Evolutionary conservation across 2,888 invertebrate species (phyloP).

Genomic region (Thymelicus lineola): DNA sequence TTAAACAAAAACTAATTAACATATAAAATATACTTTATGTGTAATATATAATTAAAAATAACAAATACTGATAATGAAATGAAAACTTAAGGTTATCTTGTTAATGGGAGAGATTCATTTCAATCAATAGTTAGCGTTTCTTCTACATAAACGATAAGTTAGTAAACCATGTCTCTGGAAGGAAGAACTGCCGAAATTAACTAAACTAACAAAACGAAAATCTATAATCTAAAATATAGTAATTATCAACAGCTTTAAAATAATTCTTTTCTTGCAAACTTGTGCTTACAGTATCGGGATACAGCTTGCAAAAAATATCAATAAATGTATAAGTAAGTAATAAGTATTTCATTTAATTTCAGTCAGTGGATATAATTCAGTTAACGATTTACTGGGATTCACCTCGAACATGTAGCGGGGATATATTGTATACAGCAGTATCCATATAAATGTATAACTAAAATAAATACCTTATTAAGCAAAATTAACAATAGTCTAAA

Average conservation of each 20-base stretch:
- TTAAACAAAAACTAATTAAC: not conserved
- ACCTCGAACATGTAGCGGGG: slow-evolving; percentile 54
- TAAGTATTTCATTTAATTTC: slow-evolving; percentile 34
- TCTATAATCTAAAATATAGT: slow-evolving; percentile 64
- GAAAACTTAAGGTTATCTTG: not conserved
- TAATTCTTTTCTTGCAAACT: slow-evolving; percentile 46
- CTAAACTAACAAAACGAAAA: slow-evolving; percentile 71
- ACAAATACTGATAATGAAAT: slow-evolving; percentile 11
- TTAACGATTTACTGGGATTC: slow-evolving; percentile 33
- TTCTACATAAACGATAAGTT: slow-evolving; percentile 27
- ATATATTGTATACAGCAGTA: slow-evolving; percentile 80
- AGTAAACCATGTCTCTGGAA: slow-evolving; percentile 51
- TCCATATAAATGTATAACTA: slow-evolving; percentile 81
- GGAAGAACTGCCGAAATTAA: slow-evolving; percentile 73
- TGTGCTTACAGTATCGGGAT: slow-evolving; percentile 41
- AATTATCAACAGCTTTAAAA: slow-evolving; percentile 69
- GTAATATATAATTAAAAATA: not conserved
- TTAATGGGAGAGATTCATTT: slow-evolving; percentile 31
- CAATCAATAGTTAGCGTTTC: slow-evolving; percentile 41
- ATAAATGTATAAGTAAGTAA: slow-evolving; percentile 26
- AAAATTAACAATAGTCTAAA: slow-evolving; percentile 77
- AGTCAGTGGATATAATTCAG: slow-evolving; percentile 35
- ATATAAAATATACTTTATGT: not conserved
- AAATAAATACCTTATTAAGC: slow-evolving; percentile 84
- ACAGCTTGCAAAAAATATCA: slow-evolving; percentile 42